Evolutionary conservation across 2,888 invertebrate species (phyloP), one percentile per base, ranked within the genome.

Genomic region (Morpho deidamia): DNA sequence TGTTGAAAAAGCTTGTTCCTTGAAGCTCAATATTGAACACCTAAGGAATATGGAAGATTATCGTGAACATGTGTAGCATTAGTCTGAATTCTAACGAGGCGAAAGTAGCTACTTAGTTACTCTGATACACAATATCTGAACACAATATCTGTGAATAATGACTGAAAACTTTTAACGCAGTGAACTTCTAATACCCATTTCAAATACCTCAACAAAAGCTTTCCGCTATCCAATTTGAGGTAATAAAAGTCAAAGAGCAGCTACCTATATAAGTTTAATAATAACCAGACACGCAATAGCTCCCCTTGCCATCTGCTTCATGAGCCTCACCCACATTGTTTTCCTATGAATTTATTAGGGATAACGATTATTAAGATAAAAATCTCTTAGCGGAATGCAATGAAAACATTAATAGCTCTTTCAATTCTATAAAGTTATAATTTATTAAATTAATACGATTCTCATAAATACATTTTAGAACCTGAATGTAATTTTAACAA

Each of bases 331-430:
- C 74, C 70, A 71, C 58, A 70, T 69, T 74, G 70, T 80, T 80
- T 78, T 77, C 65, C 74, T 78, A 77, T 70, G 66, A 73, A 74
- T 76, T 73, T 72, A 71, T 62, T 68, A 68, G 72, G 72, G 68
- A 71, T 72, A 70, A 72, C 71, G 69, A 69, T 73, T 67, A 66
- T 71, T 69, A 66, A 67, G 74, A 75, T 77, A 72, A 68, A 70
- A 70, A 74, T 76, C 71, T 62, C 67, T 9, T 12, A 34, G 23
- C 23, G 23, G 10, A 11, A 39, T 39, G 11, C n/a, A 39, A 39
- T 39, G n/a, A 39, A 39, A 39, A 39, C 7, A 39, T n/a, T 11
- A 11, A 39, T 39, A 39, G n/a, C n/a, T n/a, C 7, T 11, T 39
- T 11, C n/a, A 39, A n/a, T 8, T 9, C 23, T 23, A 23, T 23